Base-by-base conservation (phyloP, 2,113 vertebrate genomes). In the Bucco capensis region DNA sequence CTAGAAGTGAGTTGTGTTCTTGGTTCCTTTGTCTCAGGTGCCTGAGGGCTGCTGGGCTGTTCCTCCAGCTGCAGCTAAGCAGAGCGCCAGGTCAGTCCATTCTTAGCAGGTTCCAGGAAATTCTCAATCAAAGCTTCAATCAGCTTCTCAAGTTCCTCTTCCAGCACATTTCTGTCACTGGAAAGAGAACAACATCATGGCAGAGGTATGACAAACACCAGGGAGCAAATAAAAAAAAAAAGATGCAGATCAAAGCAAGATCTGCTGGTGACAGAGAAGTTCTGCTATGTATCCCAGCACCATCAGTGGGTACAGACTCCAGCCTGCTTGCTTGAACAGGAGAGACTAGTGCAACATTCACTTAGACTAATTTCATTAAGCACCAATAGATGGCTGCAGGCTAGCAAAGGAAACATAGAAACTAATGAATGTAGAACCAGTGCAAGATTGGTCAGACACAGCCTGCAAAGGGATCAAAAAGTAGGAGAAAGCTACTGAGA, bases 41-140 rank as follows among this genome's bases (percentile, higher is more conserved):
- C 15, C 40, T 42, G 11, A 42, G 40, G 40, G 40, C 40, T 42
- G 40, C 40, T 42, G 40, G 40, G 11, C 40, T 12, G 11, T 15
- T 42, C 40, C 40, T 42, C 40, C 40, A 42, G 40, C 40, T 42
- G 11, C 40, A 42, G 95, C 96, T 98, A 99, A 5, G 97, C 64
- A 3, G 95, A 97, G 87, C 98, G 98, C 95, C 98, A 98, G 85
- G 95, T 97, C 84, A 99, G 97, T 80, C 98, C 97, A 35, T 99
- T 99, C 97, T 97, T 98, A 50, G 97, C 98, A 2, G 99, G 99
- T 66, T 99, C 98, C 14, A 99, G 98, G 92, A 98, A 99, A 86
- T 99, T 93, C 51, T 98, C 97, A 49, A 99, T 96, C 75, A 99
- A 86, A 79, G 97, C 97, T 2, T 89, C 94, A 1, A 98, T 98